Evolutionary conservation across 2,797 vertebrate genomes (phyloP).

Genomic region (Ctenopoma kingsleyae): DNA sequence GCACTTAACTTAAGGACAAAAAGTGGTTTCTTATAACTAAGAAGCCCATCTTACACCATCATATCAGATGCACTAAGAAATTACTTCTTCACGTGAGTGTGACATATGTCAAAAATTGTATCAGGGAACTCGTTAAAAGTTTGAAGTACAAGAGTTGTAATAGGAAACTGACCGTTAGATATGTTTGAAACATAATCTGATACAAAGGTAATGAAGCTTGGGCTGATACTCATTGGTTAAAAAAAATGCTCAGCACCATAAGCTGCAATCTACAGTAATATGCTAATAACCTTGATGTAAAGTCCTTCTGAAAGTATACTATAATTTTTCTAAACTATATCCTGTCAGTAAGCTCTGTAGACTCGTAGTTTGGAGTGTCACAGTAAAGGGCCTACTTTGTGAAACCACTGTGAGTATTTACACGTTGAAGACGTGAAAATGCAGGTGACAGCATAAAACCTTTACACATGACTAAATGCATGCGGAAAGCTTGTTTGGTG

Average conservation of each 20-base stretch:
- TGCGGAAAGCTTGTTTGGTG: constrained; percentile 25
- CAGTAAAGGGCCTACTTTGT: not conserved
- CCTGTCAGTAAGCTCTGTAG: not conserved
- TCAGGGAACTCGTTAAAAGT: constrained; percentile 26
- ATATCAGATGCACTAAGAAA: not conserved
- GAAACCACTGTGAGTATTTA: constrained; percentile 9
- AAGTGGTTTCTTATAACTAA: not conserved
- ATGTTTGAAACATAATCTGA: not conserved
- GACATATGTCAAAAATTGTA: constrained; percentile 10
- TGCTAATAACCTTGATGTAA: constrained; percentile 41
- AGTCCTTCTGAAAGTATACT: not conserved
- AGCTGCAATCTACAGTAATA: constrained; percentile 14
- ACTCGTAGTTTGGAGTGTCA: not conserved
- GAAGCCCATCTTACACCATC: not conserved
- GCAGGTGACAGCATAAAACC: constrained; percentile 21
- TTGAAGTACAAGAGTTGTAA: constrained; percentile 7
- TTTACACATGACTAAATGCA: constrained; percentile 30
- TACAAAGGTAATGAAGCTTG: not conserved
- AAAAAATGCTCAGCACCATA: constrained; percentile 15
- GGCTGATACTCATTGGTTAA: no score
- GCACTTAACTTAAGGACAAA: not conserved
- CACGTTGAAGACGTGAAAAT: constrained; percentile 22
- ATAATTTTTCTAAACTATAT: not conserved
- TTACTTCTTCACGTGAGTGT: not conserved
- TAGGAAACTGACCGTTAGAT: constrained; percentile 25